Percentiles rank a stretch among this genome's conserved stretches.
These are phyloP conservation scores for Ciconia maguari DNA, from an alignment of 2,113 vertebrate species.

Conservation along the genomic window DNA sequence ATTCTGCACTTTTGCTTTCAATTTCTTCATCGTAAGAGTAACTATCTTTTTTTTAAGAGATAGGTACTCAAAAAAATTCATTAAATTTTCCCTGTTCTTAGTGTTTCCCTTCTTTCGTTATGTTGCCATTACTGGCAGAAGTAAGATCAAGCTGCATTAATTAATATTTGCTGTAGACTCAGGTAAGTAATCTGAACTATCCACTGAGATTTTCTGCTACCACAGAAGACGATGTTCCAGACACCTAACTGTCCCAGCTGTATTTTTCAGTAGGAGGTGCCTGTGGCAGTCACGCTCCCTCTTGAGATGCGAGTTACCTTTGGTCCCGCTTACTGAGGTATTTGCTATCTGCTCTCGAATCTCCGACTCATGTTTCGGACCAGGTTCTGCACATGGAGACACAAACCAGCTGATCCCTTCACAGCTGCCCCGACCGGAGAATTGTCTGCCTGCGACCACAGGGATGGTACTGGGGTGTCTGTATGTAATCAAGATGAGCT, in stretches of 20 bases:
- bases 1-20: neutral
- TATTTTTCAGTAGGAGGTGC: neutral
- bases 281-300: neutral
- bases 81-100: neutral
- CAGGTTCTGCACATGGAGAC: neutral
- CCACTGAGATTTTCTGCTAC: neutral
- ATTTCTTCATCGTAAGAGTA: neutral
- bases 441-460: neutral
- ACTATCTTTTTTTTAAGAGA: neutral
- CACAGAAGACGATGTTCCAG: neutral
- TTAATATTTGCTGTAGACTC: neutral
- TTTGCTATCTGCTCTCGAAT: neutral
- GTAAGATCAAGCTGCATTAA: neutral
- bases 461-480: neutral
- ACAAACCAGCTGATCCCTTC: neutral
- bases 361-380: neutral
- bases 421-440: neutral
- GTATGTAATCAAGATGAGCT: rapidly evolving
- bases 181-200: neutral
- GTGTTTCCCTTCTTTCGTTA: neutral
- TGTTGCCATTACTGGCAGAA: neutral
- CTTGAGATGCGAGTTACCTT: neutral
- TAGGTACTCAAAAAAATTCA: neutral
- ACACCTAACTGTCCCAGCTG: neutral
- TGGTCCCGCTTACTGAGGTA: too few relatives aligned